Base-by-base conservation (phyloP, 1,140 invertebrate genomes). In the Globodera rostochiensis region DNA sequence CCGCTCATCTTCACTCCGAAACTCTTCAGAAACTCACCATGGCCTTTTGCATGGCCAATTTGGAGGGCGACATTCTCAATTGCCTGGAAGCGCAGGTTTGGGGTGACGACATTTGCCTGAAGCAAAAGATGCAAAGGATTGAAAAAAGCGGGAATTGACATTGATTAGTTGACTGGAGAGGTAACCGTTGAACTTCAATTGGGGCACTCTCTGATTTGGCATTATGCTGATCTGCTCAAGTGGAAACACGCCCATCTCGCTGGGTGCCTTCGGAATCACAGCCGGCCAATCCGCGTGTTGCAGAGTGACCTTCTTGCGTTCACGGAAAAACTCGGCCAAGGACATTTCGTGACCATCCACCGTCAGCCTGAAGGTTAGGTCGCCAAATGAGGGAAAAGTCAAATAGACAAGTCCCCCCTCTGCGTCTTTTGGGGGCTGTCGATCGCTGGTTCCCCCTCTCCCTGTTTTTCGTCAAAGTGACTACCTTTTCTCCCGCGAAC, bases 311-410 rank as follows among this genome's bases (percentile, higher is more conserved):
- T 80, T 36, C 15, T 80, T 47, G 45, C 53, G 71, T 0, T 47
- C 21, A 19, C 60, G 71, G 36, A 80, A 80, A 19, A 80, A 80
- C 21, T 80, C 50, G n/a, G 50, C 57, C 46, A 80, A 53, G 15
- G 71, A 66, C 57, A 80, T 80, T 66, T 82, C 57, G n/a, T 80
- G 50, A 1, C 45, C 80, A 9, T 80, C 75, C 77, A 82, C 75
- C 8, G 76, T 49, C 6, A 80, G 53, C 13, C 74, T 80, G 47
- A 80, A 80, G 3, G 25, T n/a, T 19, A 74, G 73, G 45, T 70
- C 6, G 49, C 1, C 50, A 53, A 53, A 70, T 15, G 13, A 13
- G 3, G 73, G 73, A 73, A 73, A 15, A 21, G 13, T 73, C 13
- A 21, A 73, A 15, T 13, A 15, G 13, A 46, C 66, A 15, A 15